Evolutionary conservation across 2,888 invertebrate species (phyloP), one percentile per base, ranked within the genome.

Genomic region (Scaptomyza caliginosa): DNA sequence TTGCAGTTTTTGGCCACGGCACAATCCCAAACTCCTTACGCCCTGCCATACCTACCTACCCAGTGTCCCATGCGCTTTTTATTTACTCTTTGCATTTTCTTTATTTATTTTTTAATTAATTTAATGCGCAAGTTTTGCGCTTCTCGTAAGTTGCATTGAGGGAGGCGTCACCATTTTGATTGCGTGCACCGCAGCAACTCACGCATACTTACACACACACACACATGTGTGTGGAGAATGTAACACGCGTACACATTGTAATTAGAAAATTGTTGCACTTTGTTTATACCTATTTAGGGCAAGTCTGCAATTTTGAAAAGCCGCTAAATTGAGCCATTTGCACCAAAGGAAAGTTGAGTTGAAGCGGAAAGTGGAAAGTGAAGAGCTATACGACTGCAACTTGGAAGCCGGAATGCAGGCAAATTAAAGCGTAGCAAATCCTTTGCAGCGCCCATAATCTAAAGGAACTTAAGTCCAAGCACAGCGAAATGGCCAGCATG

Each of bases 261-360:
- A 86, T 82, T 83, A 76, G 86, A 88, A 82, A 82, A 88, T 88
- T 82, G 88, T 84, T 84, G 81, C 81, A 82, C 86, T 82, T 83
- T 80, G 88, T 79, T 86, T 66, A 48, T 67, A 63, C 54, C 45
- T 62, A 60, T 64, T 73, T 56, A 45, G 43, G 40, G 48, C 52
- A 74, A 71, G 55, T 50, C 60, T 71, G 64, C 84, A 86, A 72
- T 81, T 88, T 83, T 52, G 54, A 55, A 54, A 54, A 73, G 77
- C 69, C 57, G 67, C 64, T 83, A 73, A 88, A 82, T 82, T 66
- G 66, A 82, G 81, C 73, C 73, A 88, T 82, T 88, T 87, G 64
- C 63, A 60, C 21, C 38, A 39, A 51, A 39, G 54, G 7, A 13
- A 13, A 57, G 28, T 50, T 46, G 26, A 10, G 28, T 50, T 54